phyloP scores from a whole-genome alignment of 2,888 invertebrate species.

The Eupithecia abbreviata region DNA sequence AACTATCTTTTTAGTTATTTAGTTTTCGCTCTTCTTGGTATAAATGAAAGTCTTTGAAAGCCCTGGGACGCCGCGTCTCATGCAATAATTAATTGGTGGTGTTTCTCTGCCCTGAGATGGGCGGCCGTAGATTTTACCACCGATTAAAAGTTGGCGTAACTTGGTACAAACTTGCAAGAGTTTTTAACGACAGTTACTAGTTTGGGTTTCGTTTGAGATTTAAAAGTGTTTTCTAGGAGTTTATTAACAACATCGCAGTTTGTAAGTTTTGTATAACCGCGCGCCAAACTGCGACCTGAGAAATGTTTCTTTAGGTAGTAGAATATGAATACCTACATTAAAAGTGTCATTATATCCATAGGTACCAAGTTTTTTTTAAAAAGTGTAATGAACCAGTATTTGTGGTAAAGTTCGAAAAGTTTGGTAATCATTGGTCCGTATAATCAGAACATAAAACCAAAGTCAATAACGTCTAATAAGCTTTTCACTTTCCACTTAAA shows the following conservation, averaged over 20 bases:
- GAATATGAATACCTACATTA: not conserved
- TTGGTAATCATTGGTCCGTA: not conserved
- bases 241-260: slow-evolving; percentile 12
- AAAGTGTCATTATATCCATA: not conserved
- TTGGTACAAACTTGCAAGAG: slow-evolving; percentile 12
- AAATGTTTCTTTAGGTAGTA: not conserved
- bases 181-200: slow-evolving; percentile 26
- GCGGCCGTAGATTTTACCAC: slow-evolving; percentile 14
- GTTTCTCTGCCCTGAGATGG: not conserved
- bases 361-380: not conserved
- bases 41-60: not conserved
- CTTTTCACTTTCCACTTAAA: not conserved
- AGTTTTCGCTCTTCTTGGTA: not conserved
- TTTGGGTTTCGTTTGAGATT: slow-evolving; percentile 18
- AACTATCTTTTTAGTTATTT: not conserved
- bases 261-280: slow-evolving; percentile 2
- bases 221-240: slow-evolving; percentile 8
- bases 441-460: not conserved
- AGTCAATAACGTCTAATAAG: not conserved
- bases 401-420: not conserved
- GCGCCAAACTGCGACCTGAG: not conserved
- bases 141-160: slow-evolving; percentile 21
- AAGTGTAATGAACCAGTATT: not conserved
- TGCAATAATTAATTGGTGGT: slow-evolving; percentile 1
- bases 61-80: not conserved